Conservation (phyloP, 92 coral and sea anemone genomes). For the Zoanthus gigantus region DNA sequence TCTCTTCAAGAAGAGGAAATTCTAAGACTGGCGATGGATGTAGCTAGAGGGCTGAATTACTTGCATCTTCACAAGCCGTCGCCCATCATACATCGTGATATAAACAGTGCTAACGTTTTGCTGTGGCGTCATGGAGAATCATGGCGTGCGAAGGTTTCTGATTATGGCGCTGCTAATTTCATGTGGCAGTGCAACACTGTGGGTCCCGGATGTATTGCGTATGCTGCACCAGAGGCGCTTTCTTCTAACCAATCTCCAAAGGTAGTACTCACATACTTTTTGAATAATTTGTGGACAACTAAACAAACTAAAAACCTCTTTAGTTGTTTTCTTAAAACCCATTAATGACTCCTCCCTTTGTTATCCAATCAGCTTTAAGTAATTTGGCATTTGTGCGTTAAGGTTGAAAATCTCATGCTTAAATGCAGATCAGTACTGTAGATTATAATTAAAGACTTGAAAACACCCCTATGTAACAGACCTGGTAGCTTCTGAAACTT, state of each 20-base stretch:
- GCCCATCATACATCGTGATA: slow-evolving; percentile 95
- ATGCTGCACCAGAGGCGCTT: slow-evolving; percentile 96
- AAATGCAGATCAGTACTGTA: no score
- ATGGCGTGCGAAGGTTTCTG: slow-evolving; percentile 96
- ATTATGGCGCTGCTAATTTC: slow-evolving; percentile 96
- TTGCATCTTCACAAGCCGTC: slow-evolving; percentile 87
- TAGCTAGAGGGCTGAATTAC: slow-evolving; percentile 88
- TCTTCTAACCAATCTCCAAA: slow-evolving; percentile 88
- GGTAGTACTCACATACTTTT: slow-evolving; percentile 58
- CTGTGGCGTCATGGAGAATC: slow-evolving; percentile 88
- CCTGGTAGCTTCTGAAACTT: no score
- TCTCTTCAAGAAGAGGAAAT: slow-evolving; percentile 70
- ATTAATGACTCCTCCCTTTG: no score
- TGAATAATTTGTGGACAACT: no score
- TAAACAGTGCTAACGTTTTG: slow-evolving; percentile 97
- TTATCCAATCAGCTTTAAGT: no score
- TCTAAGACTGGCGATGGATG: slow-evolving; percentile 75
- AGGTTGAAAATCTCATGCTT: no score
- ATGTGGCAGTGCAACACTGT: slow-evolving; percentile 93
- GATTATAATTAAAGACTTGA: no score
- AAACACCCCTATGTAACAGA: no score
- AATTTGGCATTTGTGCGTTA: no score
- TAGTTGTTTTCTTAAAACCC: no score
- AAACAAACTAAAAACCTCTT: no score
- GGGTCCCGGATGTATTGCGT: slow-evolving; percentile 88